phyloP scores from a whole-genome alignment of 2,113 vertebrate species.

The Vireo altiloquus region DNA sequence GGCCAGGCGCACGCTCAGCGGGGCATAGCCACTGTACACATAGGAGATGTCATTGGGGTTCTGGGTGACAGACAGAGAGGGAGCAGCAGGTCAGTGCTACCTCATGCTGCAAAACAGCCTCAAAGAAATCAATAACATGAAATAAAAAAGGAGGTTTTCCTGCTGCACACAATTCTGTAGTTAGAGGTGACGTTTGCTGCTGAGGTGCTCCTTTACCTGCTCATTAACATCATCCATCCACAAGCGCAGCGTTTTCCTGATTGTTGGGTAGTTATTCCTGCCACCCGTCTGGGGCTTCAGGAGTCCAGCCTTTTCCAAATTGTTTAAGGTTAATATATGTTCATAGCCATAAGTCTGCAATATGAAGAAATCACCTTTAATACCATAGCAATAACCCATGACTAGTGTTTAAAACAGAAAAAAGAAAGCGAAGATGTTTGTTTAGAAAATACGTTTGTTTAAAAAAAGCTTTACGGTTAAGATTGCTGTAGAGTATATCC shows the following conservation, averaged over 20 bases:
- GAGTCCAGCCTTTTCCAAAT: slow-evolving; percentile 91
- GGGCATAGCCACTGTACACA: slow-evolving; percentile 95
- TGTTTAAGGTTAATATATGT: slow-evolving; percentile 91
- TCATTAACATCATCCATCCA: slow-evolving; percentile 99
- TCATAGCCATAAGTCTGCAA: slow-evolving; percentile 93
- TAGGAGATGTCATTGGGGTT: slow-evolving; percentile 97
- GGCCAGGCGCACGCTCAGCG: slow-evolving; percentile 90
- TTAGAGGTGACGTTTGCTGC: fast-evolving
- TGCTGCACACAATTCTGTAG: neutral
- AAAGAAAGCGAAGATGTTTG: neutral
- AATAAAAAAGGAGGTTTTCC: neutral
- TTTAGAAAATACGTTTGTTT: neutral
- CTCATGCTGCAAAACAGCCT: neutral
- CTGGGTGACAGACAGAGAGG: slow-evolving; percentile 57
- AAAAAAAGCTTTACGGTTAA: neutral
- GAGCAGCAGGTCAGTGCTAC: neutral
- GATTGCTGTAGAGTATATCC: neutral
- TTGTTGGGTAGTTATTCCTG: slow-evolving; percentile 94
- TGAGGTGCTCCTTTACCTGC: slow-evolving; percentile 69
- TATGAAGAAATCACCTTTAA: neutral
- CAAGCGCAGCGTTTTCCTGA: slow-evolving; percentile 92
- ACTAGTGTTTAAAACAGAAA: neutral
- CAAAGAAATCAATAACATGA: fast-evolving
- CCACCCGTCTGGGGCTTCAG: slow-evolving; percentile 82
- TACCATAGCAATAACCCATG: neutral